phyloP scores from a whole-genome alignment of 2,113 vertebrate species.

The Centropristis striata region DNA sequence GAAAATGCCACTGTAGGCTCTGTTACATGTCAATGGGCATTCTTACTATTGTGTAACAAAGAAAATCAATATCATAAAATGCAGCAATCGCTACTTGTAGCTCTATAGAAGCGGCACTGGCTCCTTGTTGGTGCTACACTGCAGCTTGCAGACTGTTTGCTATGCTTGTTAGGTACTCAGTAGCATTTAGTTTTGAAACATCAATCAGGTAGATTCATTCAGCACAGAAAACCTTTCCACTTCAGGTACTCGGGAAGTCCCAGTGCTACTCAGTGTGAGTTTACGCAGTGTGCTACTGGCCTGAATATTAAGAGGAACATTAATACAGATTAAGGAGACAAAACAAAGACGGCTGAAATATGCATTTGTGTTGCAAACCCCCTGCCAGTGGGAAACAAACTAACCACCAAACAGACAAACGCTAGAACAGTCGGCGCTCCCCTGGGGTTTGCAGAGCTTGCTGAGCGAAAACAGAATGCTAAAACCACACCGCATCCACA shows the following conservation, averaged over 20 bases:
- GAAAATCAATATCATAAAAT: not conserved
- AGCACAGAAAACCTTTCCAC: slow-evolving; percentile 36
- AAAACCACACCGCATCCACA: slow-evolving; percentile 12
- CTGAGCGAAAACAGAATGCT: slow-evolving; percentile 31
- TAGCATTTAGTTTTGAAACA: not conserved
- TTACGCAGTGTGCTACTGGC: slow-evolving; percentile 22
- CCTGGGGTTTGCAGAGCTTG: slow-evolving; percentile 2
- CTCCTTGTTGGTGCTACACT: not conserved
- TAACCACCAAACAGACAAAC: slow-evolving; percentile 22
- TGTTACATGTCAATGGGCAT: not conserved
- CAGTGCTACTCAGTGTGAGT: slow-evolving; percentile 23
- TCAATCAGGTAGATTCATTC: slow-evolving; percentile 8
- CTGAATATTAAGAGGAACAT: slow-evolving; percentile 41
- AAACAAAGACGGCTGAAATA: not conserved
- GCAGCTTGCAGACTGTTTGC: slow-evolving; percentile 15
- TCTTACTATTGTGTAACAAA: not conserved
- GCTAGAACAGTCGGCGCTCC: slow-evolving; percentile 5
- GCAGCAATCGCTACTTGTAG: not conserved
- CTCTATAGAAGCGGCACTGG: not conserved
- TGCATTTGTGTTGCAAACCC: slow-evolving; percentile 18
- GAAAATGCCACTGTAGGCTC: not conserved
- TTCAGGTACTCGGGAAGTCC: slow-evolving; percentile 22
- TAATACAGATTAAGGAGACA: slow-evolving; percentile 36
- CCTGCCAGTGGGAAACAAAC: slow-evolving; percentile 8
- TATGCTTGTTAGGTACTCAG: not conserved